Conservation (phyloP, 2,113 vertebrate genomes). For the Lates calcarifer region DNA sequence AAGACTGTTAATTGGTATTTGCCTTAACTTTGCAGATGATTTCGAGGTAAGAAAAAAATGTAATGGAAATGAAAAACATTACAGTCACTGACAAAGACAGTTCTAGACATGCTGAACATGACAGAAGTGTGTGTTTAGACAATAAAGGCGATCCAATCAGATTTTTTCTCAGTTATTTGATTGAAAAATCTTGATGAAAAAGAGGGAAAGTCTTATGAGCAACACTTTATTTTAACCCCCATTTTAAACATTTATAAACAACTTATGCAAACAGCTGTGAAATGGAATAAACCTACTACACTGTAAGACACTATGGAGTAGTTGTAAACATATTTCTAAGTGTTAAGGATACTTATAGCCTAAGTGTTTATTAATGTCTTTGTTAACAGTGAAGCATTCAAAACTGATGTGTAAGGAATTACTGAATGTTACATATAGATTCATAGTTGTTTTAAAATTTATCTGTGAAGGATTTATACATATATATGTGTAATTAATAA, state of each 20-base stretch:
- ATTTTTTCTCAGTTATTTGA: background rate
- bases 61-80: too few relatives aligned
- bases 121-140: background rate
- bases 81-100: too few relatives aligned
- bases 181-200: background rate
- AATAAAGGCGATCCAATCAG: background rate
- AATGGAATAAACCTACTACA: background rate
- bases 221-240: background rate
- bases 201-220: background rate
- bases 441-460: too few relatives aligned
- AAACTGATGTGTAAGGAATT: background rate
- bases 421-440: too few relatives aligned
- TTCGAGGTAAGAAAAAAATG: background rate
- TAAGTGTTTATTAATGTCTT: background rate
- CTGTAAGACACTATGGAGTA: too few relatives aligned
- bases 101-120: background rate
- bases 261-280: background rate
- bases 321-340: background rate
- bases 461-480: background rate
- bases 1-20: background rate
- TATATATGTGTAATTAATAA: background rate
- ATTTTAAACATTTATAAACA: background rate
- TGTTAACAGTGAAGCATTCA: background rate
- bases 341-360: too few relatives aligned
- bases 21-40: background rate